Conservation (phyloP, 2,888 invertebrate genomes). For the Trachelus troglodyta region DNA sequence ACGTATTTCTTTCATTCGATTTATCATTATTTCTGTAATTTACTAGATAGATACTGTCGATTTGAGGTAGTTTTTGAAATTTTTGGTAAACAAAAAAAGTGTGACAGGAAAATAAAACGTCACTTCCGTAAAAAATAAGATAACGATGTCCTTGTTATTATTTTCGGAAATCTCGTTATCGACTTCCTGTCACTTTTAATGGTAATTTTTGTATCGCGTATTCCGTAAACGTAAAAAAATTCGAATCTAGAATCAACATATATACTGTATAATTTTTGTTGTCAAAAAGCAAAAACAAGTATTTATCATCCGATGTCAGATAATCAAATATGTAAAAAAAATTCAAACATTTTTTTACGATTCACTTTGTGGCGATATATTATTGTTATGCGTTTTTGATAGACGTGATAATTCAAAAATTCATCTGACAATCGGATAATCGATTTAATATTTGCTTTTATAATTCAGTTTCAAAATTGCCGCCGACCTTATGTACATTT, state of each 20-base stretch:
- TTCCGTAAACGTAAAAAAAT: neutral
- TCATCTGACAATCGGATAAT: too few relatives aligned
- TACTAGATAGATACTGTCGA: neutral
- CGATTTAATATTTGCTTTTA: too few relatives aligned
- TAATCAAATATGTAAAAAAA: neutral
- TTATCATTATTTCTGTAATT: neutral
- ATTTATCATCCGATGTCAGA: neutral
- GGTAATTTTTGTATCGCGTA: neutral
- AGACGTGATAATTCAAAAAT: too few relatives aligned
- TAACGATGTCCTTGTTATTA: too few relatives aligned
- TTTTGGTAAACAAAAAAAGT: neutral
- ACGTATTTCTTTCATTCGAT: neutral
- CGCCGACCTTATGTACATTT: too few relatives aligned
- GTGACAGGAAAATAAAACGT: neutral
- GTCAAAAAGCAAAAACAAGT: neutral
- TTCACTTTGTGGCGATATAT: neutral
- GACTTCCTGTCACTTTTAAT: too few relatives aligned
- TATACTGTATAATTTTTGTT: neutral
- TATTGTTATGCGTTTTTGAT: neutral
- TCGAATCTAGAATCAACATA: neutral
- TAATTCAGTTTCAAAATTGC: too few relatives aligned
- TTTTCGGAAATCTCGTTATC: too few relatives aligned
- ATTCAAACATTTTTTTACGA: neutral
- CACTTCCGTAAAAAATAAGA: neutral
- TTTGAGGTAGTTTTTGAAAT: neutral